These are phyloP conservation scores for Diglossa cyanea DNA, from an alignment of 2,797 vertebrate genomes.

Conservation along the genomic window DNA sequence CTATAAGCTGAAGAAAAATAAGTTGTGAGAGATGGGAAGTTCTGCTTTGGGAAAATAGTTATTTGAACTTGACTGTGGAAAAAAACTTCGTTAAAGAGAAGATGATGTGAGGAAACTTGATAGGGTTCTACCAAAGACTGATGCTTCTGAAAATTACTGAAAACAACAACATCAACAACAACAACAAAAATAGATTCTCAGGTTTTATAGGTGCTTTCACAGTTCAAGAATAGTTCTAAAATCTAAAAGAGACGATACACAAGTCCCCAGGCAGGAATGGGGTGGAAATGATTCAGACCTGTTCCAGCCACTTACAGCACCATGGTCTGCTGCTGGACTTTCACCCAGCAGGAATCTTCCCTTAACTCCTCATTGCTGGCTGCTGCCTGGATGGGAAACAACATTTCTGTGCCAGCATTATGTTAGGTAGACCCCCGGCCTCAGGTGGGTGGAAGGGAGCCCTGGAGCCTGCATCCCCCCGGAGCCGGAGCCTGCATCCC, in stretches of 20 bases:
- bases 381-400: background rate
- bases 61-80: background rate
- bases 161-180: background rate
- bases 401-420: rapidly evolving
- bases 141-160: background rate
- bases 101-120: background rate
- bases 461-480: background rate
- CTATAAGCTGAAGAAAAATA: background rate
- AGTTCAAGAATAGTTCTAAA: background rate
- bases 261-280: background rate
- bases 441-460: rapidly evolving
- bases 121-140: background rate
- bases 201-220: background rate
- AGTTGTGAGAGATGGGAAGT: background rate
- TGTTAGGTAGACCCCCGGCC: background rate
- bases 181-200: background rate
- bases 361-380: background rate
- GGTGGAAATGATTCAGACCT: background rate
- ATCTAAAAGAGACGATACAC: background rate
- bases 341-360: background rate
- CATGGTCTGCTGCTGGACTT: rapidly evolving
- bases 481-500: no score
- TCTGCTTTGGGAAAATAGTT: background rate
- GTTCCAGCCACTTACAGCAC: background rate
- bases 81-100: background rate